Evolutionary conservation across 1,140 invertebrate species (phyloP).

Genomic region (Apocrypta bakeri): DNA sequence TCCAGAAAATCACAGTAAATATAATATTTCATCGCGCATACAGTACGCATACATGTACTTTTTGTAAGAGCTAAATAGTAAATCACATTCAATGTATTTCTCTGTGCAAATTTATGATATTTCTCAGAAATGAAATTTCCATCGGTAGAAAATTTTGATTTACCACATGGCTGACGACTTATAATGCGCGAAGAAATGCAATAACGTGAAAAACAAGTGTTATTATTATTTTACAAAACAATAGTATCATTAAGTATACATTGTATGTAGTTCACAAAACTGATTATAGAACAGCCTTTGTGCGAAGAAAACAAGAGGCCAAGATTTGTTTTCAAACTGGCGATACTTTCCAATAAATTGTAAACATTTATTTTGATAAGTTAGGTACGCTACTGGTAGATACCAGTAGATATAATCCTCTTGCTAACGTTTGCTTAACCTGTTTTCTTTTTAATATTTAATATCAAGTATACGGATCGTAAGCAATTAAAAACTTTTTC

Average conservation of each 20-base stretch:
- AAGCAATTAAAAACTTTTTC: neutral
- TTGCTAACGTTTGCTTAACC: neutral
- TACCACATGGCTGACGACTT: too few species aligned
- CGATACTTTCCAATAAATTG: neutral
- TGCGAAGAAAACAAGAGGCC: neutral
- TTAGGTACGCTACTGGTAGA: neutral
- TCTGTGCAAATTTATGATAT: too few species aligned
- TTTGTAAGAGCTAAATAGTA: too few species aligned
- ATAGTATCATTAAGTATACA: too few species aligned
- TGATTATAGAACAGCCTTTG: too few species aligned
- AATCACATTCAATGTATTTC: too few species aligned
- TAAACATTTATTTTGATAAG: neutral
- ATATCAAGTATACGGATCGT: neutral
- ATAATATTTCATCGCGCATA: neutral
- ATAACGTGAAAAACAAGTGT: too few species aligned
- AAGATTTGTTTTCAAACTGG: neutral
- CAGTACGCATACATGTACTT: neutral
- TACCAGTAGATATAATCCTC: neutral
- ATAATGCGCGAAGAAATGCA: too few species aligned
- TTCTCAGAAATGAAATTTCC: too few species aligned
- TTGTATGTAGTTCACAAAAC: too few species aligned
- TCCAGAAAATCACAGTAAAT: constrained; percentile 1
- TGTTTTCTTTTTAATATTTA: neutral
- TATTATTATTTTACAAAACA: too few species aligned
- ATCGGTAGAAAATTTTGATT: too few species aligned